Percentiles rank a stretch among this genome's conserved stretches.
Conservation (phyloP, 1,140 invertebrate genomes). For the Trissolcus basalis region DNA sequence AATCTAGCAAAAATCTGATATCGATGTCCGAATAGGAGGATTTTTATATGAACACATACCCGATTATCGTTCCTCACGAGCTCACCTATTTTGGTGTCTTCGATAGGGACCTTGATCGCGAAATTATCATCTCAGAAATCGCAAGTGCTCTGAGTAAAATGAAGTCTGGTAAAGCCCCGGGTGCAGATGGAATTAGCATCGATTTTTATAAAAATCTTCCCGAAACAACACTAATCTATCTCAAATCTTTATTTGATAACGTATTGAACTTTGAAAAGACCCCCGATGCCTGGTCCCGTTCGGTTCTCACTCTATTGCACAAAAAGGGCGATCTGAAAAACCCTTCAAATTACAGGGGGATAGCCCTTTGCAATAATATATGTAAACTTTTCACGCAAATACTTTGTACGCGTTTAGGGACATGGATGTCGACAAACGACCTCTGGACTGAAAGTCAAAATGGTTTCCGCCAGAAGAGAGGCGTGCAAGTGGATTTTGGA, state of each 20-base stretch:
- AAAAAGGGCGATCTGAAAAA: not conserved
- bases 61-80: not conserved
- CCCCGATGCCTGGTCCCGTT: not conserved
- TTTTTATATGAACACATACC: conserved; percentile 2
- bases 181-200: conserved; percentile 3
- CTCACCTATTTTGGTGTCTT: conserved; percentile 6
- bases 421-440: not conserved
- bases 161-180: conserved; percentile 1
- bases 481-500: no score
- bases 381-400: not conserved
- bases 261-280: not conserved
- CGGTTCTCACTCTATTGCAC: not conserved
- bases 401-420: not conserved
- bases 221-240: not conserved
- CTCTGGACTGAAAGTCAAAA: not conserved
- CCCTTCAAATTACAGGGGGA: not conserved
- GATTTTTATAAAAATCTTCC: conserved; percentile 7
- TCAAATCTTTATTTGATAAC: not conserved
- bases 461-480: not conserved
- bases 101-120: not conserved
- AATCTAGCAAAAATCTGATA: not conserved
- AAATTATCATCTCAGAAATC: not conserved
- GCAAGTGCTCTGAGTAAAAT: conserved; percentile 2
- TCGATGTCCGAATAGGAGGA: not conserved
- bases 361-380: not conserved